Conservation (phyloP, 2,888 invertebrate genomes). For the Agriotes lineatus region DNA sequence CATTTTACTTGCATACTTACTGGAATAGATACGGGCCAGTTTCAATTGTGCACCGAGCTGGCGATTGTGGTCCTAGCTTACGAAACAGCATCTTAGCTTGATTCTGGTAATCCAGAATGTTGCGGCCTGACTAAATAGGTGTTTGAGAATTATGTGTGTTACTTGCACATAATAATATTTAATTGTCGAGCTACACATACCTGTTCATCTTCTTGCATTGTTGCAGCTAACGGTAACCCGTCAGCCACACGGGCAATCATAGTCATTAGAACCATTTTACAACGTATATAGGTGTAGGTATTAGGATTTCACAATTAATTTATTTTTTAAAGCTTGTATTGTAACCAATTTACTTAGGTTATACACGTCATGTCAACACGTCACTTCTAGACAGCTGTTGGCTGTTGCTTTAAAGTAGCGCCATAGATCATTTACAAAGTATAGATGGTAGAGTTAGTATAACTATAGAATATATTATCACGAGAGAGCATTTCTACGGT, state of each 20-base stretch:
- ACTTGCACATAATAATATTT: not conserved
- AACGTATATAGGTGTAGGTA: too few relatives aligned
- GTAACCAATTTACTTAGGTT: conserved; percentile 46
- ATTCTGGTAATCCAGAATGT: conserved; percentile 97
- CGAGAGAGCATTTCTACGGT: too few relatives aligned
- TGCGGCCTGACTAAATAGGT: conserved; percentile 87
- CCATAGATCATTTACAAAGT: too few relatives aligned
- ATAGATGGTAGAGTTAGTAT: too few relatives aligned
- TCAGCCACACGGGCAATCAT: conserved; percentile 97
- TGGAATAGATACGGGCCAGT: conserved; percentile 98
- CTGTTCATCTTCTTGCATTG: conserved; percentile 99
- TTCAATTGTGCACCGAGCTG: conserved; percentile 94
- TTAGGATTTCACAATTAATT: conserved; percentile 12
- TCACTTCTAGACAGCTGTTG: conserved; percentile 42
- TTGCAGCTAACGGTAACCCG: conserved; percentile 94
- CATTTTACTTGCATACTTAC: conserved; percentile 75
- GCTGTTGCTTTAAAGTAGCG: not conserved
- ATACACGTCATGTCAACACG: conserved; percentile 56
- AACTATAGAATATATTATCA: too few relatives aligned
- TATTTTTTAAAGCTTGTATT: conserved; percentile 6
- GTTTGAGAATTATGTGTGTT: not conserved
- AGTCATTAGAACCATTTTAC: conserved; percentile 92
- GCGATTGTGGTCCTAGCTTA: conserved; percentile 92
- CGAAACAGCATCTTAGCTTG: conserved; percentile 99
- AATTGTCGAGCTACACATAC: conserved; percentile 66